Base-by-base conservation (phyloP, 2,888 invertebrate genomes). In the Rotaria socialis region DNA sequence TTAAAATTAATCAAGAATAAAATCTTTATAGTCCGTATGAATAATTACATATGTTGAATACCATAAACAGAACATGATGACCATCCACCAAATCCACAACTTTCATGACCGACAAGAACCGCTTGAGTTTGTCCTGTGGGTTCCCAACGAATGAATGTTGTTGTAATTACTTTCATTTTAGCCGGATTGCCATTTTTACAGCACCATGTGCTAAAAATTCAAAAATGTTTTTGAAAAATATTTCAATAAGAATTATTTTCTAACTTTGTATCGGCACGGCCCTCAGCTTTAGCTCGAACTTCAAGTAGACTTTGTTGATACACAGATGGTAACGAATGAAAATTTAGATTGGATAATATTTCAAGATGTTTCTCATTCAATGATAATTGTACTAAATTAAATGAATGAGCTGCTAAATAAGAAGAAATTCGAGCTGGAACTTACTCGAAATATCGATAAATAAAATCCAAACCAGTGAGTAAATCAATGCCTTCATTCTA, bases 131-230 rank as follows among this genome's bases (percentile, higher is more conserved):
- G 87, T 52, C 88, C 87, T 19, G 86, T 86, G 22, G 75, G 75
- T 80, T 80, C 75, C 75, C 75, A 80, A 41, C 88, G 87, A 24
- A 88, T 87, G 60, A 86, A 80, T 19, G 86, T 85, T 4, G 85
- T 84, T 16, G 85, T 87, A 47, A 86, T 87, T 24, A 87, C 85
- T 19, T 86, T 86, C 35, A 87, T 84, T 19, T 74, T 52, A 41
- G 88, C 85, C 5, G 87, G 87, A 56, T 86, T 80, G 14, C 87
- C 87, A 58, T 88, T 88, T 35, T 84, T 87, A 67, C 88, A 88
- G 43, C 88, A 88, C 86, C 87, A 88, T 56, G 87, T 50, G 41
- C 88, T 87, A 58, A 10, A 84, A 67, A 35, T 24, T 47, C 35
- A 22, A 60, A 50, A 52, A 84, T 80, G 22, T 22, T 52, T 86